Conservation (phyloP, 2,888 invertebrate species). For the Aphrophora alni region DNA sequence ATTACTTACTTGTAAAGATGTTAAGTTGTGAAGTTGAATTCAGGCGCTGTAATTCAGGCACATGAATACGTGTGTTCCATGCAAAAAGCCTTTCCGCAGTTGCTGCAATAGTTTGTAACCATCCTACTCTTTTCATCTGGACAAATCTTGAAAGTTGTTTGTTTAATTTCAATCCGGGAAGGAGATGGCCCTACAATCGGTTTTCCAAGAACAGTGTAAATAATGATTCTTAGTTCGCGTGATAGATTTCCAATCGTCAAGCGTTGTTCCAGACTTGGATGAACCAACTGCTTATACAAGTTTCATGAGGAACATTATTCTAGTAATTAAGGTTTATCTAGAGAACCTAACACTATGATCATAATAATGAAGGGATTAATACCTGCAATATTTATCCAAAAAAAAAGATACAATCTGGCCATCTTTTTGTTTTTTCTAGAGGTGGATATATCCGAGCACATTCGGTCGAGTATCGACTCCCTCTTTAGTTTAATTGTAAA, state of each 20-base stretch:
- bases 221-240: too few relatives aligned
- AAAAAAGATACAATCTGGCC: conserved; percentile 11
- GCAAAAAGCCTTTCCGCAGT: conserved; percentile 14
- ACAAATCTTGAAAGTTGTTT: conserved; percentile 24
- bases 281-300: background rate
- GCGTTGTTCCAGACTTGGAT: too few relatives aligned
- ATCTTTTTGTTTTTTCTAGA: conserved; percentile 20
- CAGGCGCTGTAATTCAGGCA: too few relatives aligned
- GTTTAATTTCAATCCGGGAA: background rate
- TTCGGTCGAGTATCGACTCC: conserved; percentile 6
- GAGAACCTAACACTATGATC: background rate
- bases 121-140: conserved; percentile 14
- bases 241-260: too few relatives aligned
- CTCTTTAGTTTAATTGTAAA: background rate
- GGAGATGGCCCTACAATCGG: background rate
- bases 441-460: background rate
- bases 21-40: background rate
- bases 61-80: background rate
- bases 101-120: conserved; percentile 21
- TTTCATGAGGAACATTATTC: background rate
- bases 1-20: conserved; percentile 9
- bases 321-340: background rate
- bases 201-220: too few relatives aligned
- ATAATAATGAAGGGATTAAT: background rate
- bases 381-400: background rate